A percentile compares a stretch with the other conserved stretches of the same genome.
Conservation (phyloP, 2,888 invertebrate species). For the Nyleta sp. region DNA sequence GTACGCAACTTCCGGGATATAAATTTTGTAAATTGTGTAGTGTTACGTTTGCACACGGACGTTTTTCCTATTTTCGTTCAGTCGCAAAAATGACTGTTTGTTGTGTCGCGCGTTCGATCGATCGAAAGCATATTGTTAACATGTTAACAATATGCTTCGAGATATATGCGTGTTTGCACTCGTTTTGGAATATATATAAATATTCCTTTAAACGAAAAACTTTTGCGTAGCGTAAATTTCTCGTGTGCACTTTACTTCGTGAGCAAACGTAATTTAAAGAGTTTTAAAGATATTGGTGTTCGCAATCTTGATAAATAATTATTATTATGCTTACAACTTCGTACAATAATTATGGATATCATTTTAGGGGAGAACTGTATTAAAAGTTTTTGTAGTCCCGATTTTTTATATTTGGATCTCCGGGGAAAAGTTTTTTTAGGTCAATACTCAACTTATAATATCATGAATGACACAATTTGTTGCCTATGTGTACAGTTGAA, state of each 20-base stretch:
- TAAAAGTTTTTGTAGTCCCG: conserved; percentile 19
- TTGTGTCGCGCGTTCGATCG: conserved; percentile 2
- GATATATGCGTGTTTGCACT: conserved; percentile 25
- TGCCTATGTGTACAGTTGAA: no score
- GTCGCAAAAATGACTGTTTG: no score
- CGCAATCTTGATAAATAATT: conserved; percentile 22
- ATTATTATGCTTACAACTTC: conserved; percentile 34
- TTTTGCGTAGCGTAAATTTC: conserved; percentile 10
- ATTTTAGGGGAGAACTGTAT: conserved; percentile 14
- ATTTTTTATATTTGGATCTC: conserved; percentile 16
- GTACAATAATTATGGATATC: conserved; percentile 23
- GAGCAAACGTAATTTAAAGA: conserved; percentile 46
- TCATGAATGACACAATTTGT: no score
- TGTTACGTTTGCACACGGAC: no score
- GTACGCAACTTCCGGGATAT: no score
- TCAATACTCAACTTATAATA: neutral
- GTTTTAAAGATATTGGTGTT: conserved; percentile 31
- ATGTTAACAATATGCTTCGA: conserved; percentile 20
- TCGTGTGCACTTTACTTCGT: conserved; percentile 29
- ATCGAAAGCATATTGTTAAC: conserved; percentile 26
- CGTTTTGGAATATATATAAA: conserved; percentile 8
- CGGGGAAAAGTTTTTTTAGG: conserved; percentile 15
- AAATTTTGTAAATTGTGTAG: no score
- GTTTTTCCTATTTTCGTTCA: no score
- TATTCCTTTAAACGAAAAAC: conserved; percentile 30